These are phyloP conservation scores for Heterohyrax brucei DNA, from an alignment of 2,797 vertebrate species.

Conservation along the genomic window DNA sequence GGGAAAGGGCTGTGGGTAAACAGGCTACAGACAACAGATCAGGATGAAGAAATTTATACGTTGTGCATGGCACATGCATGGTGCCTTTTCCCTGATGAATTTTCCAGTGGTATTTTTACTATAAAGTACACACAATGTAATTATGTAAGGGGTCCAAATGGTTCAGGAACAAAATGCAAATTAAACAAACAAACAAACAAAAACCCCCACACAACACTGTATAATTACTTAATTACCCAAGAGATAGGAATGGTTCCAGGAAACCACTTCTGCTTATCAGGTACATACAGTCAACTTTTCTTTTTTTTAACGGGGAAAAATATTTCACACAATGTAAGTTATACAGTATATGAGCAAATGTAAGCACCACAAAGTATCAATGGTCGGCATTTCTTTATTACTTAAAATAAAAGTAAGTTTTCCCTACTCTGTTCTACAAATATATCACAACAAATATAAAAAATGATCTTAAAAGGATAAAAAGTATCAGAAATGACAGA, in stretches of 20 bases:
- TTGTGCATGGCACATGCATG: not conserved
- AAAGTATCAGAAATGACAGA: slow-evolving; percentile 43
- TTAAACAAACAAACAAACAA: not conserved
- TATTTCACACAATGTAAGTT: slow-evolving; percentile 57
- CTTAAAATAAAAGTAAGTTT: slow-evolving; percentile 74
- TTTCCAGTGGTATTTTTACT: slow-evolving; percentile 73
- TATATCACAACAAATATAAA: slow-evolving; percentile 54
- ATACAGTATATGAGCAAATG: slow-evolving; percentile 70
- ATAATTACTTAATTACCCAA: slow-evolving; percentile 81
- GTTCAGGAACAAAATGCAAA: slow-evolving; percentile 80
- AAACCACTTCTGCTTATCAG: slow-evolving; percentile 71
- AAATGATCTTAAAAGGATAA: slow-evolving; percentile 65
- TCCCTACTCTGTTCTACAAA: slow-evolving; percentile 59
- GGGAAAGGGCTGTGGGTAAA: not conserved
- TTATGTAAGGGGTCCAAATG: slow-evolving; percentile 81
- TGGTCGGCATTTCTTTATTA: slow-evolving; percentile 55
- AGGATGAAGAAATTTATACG: slow-evolving; percentile 42
- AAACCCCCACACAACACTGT: not conserved
- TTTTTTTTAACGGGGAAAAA: slow-evolving; percentile 67
- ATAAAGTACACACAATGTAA: slow-evolving; percentile 71
- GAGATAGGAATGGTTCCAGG: slow-evolving; percentile 72
- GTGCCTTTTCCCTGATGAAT: slow-evolving; percentile 65
- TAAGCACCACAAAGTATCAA: slow-evolving; percentile 63
- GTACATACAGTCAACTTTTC: slow-evolving; percentile 54
- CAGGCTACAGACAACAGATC: not conserved